These are phyloP conservation scores for Egretta garzetta DNA, from an alignment of 2,113 vertebrate species.

Conservation along the genomic window DNA sequence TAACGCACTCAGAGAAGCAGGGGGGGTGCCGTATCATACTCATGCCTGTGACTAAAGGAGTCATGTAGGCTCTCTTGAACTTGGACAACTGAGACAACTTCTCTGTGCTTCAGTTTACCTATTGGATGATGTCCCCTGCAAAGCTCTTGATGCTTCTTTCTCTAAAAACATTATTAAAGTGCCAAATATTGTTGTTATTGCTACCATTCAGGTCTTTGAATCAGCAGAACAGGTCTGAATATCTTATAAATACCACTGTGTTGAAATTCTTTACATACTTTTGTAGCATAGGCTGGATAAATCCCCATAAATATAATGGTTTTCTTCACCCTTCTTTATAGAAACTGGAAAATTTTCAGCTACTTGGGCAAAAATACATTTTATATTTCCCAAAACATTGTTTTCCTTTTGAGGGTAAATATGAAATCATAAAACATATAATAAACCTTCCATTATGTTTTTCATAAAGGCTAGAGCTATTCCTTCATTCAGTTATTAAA, in stretches of 20 bases:
- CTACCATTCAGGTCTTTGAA: not conserved
- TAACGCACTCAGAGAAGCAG: not conserved
- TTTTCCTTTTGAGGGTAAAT: not conserved
- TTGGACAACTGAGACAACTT: not conserved
- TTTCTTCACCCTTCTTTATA: not conserved
- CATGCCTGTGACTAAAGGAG: not conserved
- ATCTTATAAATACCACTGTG: not conserved
- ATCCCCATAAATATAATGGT: not conserved
- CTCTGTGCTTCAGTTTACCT: not conserved
- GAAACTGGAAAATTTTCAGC: not conserved
- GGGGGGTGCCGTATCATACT: not conserved
- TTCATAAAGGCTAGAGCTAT: not conserved
- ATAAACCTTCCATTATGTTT: not conserved
- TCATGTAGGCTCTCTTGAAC: not conserved
- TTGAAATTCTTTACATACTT: slow-evolving; percentile 29
- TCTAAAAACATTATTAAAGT: not conserved
- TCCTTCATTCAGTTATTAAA: not conserved
- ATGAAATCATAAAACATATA: not conserved
- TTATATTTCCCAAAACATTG: not conserved
- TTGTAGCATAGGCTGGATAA: not conserved
- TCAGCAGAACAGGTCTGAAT: not conserved
- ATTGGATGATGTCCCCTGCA: not conserved
- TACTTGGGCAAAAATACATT: not conserved
- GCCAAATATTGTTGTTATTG: not conserved
- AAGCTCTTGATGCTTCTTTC: not conserved